phyloP scores from a whole-genome alignment of 2,797 vertebrate genomes.

The Strix occidentalis region DNA sequence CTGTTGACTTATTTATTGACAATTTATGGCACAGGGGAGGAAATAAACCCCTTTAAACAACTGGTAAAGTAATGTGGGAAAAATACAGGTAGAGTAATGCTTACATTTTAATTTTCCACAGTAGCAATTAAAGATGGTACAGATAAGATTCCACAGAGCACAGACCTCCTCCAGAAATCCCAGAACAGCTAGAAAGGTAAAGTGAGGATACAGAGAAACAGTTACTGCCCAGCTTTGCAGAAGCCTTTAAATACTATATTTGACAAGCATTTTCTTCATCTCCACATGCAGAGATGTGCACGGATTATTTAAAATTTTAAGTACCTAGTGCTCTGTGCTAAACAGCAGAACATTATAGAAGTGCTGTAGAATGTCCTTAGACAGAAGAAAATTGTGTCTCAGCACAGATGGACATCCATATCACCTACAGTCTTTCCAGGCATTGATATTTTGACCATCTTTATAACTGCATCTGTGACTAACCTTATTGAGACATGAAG shows the following conservation, averaged over 20 bases:
- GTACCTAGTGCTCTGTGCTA: neutral
- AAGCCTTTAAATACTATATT: neutral
- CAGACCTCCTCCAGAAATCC: conserved; percentile 25
- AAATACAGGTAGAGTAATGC: neutral
- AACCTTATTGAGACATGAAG: neutral
- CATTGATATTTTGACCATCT: neutral
- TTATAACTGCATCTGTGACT: neutral
- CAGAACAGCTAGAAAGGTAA: conserved; percentile 14
- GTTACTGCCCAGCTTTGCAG: neutral
- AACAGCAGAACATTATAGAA: neutral
- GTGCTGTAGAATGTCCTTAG: neutral
- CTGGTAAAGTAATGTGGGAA: neutral
- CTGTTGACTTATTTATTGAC: neutral
- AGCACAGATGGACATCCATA: neutral
- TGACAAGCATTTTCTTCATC: neutral
- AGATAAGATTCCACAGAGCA: neutral
- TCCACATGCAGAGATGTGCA: neutral
- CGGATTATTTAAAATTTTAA: neutral
- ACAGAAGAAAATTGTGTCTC: neutral
- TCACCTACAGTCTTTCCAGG: neutral
- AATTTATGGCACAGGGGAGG: neutral
- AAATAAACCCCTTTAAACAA: neutral
- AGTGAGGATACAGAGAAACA: neutral
- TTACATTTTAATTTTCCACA: conserved; percentile 12
- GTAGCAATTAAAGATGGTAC: neutral